Conservation (phyloP, 2,888 invertebrate species). For the Hyles lineata region DNA sequence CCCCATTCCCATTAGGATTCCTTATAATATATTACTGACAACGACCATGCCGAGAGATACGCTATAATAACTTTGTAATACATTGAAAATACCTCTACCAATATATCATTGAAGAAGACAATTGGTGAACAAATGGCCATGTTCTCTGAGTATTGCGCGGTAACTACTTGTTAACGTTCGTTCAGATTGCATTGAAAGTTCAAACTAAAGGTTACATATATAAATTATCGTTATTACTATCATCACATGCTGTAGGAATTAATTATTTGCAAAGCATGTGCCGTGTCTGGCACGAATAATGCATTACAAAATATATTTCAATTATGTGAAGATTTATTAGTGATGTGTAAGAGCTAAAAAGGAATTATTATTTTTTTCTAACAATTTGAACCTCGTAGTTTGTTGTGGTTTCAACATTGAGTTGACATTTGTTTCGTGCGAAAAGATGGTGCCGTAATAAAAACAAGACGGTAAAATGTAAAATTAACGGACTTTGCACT, state of each 20-base stretch:
- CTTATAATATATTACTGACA: neutral
- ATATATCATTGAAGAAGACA: neutral
- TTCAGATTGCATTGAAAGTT: slow-evolving; percentile 17
- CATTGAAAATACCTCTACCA: neutral
- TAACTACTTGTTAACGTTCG: neutral
- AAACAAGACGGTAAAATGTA: no score
- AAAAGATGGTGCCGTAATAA: no score
- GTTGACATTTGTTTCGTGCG: no score
- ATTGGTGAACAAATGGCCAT: neutral
- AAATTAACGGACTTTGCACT: no score
- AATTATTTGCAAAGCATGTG: slow-evolving; percentile 17
- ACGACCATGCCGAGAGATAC: neutral
- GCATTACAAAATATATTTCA: slow-evolving; percentile 10
- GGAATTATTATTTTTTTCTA: no score
- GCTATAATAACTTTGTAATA: neutral
- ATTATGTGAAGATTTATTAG: neutral
- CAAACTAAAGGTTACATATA: slow-evolving; percentile 14
- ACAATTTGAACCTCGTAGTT: no score
- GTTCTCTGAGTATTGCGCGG: neutral
- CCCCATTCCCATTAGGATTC: no score
- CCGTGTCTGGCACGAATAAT: neutral
- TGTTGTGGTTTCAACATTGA: no score
- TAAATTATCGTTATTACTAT: slow-evolving; percentile 13
- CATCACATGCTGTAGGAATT: slow-evolving; percentile 10
- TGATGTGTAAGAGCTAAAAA: no score